A percentile compares a stretch with the other conserved stretches of the same genome.
phyloP scores from a whole-genome alignment of 2,797 vertebrate species.

The Neomorphus geoffroyi region DNA sequence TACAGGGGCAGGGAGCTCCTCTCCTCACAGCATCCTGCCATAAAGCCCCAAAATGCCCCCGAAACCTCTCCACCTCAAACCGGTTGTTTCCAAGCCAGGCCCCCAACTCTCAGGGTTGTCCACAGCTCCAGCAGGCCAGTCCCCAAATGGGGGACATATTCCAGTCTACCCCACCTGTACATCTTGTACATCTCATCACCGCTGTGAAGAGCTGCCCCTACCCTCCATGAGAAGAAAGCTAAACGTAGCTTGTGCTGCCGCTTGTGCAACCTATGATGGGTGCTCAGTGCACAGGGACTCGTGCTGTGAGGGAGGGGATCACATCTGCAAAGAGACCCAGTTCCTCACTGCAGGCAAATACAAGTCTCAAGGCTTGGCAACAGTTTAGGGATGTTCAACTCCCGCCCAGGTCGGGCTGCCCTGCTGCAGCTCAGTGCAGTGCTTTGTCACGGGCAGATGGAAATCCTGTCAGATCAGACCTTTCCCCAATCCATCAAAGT shows the following conservation, averaged over 20 bases:
- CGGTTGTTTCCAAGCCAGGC: fast-evolving
- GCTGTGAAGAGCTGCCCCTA: neutral
- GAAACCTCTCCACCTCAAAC: neutral
- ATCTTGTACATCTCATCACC: neutral
- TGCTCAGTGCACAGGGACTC: fast-evolving
- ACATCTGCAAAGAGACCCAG: neutral
- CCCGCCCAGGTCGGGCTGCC: fast-evolving
- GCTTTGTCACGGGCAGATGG: neutral
- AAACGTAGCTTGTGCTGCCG: fast-evolving
- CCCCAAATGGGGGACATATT: neutral
- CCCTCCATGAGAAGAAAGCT: neutral
- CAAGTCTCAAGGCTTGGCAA: neutral
- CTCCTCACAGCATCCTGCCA: neutral
- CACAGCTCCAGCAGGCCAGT: neutral
- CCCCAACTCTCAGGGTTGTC: neutral
- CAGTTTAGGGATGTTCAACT: neutral
- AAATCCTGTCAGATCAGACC: neutral
- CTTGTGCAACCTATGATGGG: neutral
- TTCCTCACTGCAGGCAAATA: neutral
- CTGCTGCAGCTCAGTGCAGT: neutral
- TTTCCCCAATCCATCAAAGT: neutral
- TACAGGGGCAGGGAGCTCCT: fast-evolving
- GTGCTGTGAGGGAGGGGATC: fast-evolving
- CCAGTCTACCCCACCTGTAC: neutral
- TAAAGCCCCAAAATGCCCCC: fast-evolving